Base-by-base conservation (phyloP, 2,113 vertebrate species). In the Lethenteron camtschaticum region DNA sequence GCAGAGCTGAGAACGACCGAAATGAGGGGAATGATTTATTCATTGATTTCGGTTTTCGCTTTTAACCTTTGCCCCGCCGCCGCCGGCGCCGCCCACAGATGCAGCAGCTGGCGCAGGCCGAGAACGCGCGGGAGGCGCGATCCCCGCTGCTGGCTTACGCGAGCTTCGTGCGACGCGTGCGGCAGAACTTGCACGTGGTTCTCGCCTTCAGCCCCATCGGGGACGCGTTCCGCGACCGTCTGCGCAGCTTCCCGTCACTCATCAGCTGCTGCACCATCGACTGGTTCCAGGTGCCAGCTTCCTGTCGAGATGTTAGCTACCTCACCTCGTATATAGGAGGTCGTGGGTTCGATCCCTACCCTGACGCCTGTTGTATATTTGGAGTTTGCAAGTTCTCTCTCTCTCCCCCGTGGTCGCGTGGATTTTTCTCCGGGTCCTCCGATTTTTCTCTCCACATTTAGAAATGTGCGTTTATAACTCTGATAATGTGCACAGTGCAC, bases 121-220 rank as follows among this genome's bases (percentile, higher is more conserved):
- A 75, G 72, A 75, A 79, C 75, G 70, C 58, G 70, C 73, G 75
- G 71, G 71, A 79, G 73, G 71, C 74, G 68, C 72, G 76, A 75
- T 74, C 58, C 9, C 76, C 41, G 0, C 59, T 71, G 68, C 76
- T 71, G 60, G 75, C 58, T 55, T 58, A 71, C 72, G 74, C 74
- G 72, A 79, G 75, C 78, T 78, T 77, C 72, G 73, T 74, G 71
- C 60, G 70, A 71, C 72, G 71, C 71, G 66, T 74, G 18, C 66
- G 72, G 77, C 76, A 69, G 71, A 81, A 80, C 68, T 73, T 74
- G 13, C 11, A 74, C 12, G 68, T 73, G 70, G 60, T 71, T 7
- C n/a, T 76, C 73, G 69, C 73, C 72, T 74, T 76, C 72, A 70
- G 71, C 72, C 74, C 72, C 63, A 60, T n/a, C 14, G 68, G 68